phyloP scores from a whole-genome alignment of 2,113 vertebrate species.

The Dromas ardeola region DNA sequence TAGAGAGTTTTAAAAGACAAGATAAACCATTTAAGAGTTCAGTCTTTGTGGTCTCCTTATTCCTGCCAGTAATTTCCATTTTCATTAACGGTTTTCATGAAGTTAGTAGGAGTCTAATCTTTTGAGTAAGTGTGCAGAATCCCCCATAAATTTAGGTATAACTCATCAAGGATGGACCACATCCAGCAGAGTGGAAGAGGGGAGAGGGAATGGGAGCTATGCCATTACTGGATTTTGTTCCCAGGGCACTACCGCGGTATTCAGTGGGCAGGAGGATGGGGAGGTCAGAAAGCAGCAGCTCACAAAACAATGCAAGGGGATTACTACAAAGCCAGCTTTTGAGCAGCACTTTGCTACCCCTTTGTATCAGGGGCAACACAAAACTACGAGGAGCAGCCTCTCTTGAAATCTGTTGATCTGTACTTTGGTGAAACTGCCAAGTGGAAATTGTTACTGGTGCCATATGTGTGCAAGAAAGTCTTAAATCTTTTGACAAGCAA shows the following conservation, averaged over 20 bases:
- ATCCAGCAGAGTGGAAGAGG: not conserved
- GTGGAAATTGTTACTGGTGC: not conserved
- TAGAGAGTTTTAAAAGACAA: not conserved
- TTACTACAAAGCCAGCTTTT: not conserved
- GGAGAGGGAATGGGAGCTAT: not conserved
- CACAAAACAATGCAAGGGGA: not conserved
- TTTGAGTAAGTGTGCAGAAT: not conserved
- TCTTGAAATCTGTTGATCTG: not conserved
- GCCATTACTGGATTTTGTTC: not conserved
- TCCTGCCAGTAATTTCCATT: not conserved
- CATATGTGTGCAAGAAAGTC: not conserved
- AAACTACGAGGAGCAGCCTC: not conserved
- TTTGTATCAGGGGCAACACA: not conserved
- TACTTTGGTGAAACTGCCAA: not conserved
- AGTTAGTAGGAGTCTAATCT: not conserved
- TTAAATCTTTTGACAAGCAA: not conserved
- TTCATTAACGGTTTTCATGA: not conserved
- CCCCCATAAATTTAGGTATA: not conserved
- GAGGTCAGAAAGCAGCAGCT: not conserved
- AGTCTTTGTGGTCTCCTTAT: not conserved
- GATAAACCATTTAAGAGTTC: not conserved
- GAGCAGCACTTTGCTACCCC: not conserved
- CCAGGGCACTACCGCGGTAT: not conserved
- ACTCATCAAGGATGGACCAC: not conserved
- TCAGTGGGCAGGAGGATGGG: not conserved